A percentile compares a stretch with the other conserved stretches of the same genome.
Evolutionary conservation across 2,113 vertebrate species (phyloP).

Genomic region (Phyllopteryx taeniolatus): DNA sequence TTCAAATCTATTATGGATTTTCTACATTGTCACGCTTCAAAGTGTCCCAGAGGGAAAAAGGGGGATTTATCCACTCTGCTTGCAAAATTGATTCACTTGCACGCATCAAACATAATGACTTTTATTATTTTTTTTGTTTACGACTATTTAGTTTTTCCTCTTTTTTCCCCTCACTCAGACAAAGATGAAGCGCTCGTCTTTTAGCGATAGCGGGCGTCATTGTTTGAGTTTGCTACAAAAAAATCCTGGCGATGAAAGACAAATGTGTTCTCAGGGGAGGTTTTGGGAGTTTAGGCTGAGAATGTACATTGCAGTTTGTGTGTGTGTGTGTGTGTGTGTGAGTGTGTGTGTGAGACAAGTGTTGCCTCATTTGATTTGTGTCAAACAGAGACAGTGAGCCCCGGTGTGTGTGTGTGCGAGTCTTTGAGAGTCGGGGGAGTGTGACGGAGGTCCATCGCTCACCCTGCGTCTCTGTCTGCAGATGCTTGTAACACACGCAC

Average conservation of each 20-base stretch:
- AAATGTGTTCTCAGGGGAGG: slow-evolving; percentile 9
- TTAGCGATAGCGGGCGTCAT: not conserved
- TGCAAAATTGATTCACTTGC: not conserved
- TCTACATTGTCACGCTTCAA: not conserved
- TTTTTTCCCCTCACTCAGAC: not conserved
- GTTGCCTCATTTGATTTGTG: slow-evolving; percentile 55
- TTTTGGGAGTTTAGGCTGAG: slow-evolving; percentile 18
- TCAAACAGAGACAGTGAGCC: slow-evolving; percentile 48
- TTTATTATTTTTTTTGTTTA: not conserved
- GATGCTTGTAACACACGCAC: slow-evolving; percentile 34
- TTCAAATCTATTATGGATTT: not conserved
- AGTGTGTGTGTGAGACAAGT: slow-evolving; percentile 37
- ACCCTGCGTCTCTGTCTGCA: slow-evolving; percentile 55
- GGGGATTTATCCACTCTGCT: not conserved
- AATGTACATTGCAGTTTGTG: slow-evolving; percentile 29
- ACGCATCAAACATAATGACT: not conserved
- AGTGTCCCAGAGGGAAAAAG: not conserved
- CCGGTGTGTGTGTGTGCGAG: slow-evolving; percentile 26
- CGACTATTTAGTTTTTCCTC: not conserved
- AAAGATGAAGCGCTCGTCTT: not conserved
- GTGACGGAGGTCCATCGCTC: slow-evolving; percentile 57
- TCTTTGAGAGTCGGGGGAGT: slow-evolving; percentile 56
- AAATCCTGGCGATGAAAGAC: not conserved
- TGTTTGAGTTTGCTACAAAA: not conserved
- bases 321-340: slow-evolving; percentile 37